Base-by-base conservation (phyloP, 2,113 vertebrate genomes). In the Procapra przewalskii region DNA sequence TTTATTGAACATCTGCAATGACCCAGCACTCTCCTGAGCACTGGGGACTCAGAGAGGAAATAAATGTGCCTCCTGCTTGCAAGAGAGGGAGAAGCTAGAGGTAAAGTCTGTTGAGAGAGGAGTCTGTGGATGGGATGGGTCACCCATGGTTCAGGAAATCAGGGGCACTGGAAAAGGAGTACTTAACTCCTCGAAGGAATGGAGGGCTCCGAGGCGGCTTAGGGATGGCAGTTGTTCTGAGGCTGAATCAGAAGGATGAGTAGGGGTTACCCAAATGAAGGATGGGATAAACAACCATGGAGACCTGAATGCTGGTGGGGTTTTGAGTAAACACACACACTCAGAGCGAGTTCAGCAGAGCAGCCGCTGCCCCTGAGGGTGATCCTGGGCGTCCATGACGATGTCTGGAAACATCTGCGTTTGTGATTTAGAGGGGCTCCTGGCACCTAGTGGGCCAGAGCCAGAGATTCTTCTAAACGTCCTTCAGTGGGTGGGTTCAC, bases 401-500 rank as follows among this genome's bases (percentile, higher is more conserved):
- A 5, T 40, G 36, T 17, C 88, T 83, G 36, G 59, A 33, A 57
- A 36, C 9, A 25, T 36, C 59, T 55, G 50, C 77, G 8, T 67
- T n/a, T 54, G 3, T 48, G 25, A 54, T 33, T 21, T 52, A 86
- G 52, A 36, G 54, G 79, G 25, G 16, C 45, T 57, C 0, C 50
- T 45, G 50, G 40, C 75, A 57, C 71, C 50, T 13, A 3, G 14
- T 5, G 31, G 75, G 23, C n/a, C 25, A 23, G 60, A 21, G 45
- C 64, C 40, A 59, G 54, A 33, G 19, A 31, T 14, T 3, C 27
- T 79, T n/a, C n/a, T 43, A 13, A 45, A 2, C 12, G 14, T 13
- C 11, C 67, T 88, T 1, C 9, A 1, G 0, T 0, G 10, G 25
- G 10, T 40, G n/a, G 81, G 29, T 16, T 15, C 33, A n/a, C 14